A percentile compares a stretch with the other conserved stretches of the same genome.
These are phyloP conservation scores for Branchinecta lynchi DNA, from an alignment of 1,140 invertebrate species.

Conservation along the genomic window DNA sequence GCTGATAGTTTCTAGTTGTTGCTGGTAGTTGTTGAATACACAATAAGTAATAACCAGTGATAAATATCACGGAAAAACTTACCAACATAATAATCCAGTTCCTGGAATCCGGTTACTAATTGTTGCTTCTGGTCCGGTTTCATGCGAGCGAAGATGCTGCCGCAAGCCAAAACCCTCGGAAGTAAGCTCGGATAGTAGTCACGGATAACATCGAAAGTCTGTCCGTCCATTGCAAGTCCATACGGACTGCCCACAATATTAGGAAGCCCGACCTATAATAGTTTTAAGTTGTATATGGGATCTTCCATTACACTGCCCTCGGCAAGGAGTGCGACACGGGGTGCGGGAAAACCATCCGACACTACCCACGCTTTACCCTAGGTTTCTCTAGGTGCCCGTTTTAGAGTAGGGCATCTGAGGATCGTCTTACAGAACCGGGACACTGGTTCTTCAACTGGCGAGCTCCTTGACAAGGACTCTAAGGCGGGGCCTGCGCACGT, in stretches of 20 bases:
- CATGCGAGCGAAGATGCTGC: conserved; percentile 42
- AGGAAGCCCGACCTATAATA: too few species aligned
- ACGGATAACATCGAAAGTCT: conserved; percentile 25
- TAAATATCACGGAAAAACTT: not conserved
- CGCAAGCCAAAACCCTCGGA: conserved; percentile 24
- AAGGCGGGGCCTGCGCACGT: too few species aligned
- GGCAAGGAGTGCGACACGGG: too few species aligned
- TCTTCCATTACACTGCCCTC: too few species aligned
- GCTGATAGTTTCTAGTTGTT: not conserved
- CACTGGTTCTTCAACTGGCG: too few species aligned
- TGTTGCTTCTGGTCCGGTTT: conserved; percentile 43
- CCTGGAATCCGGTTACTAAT: conserved; percentile 38
- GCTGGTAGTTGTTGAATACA: not conserved
- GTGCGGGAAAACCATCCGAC: too few species aligned
- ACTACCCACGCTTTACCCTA: too few species aligned
- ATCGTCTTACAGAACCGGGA: too few species aligned
- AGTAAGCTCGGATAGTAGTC: conserved; percentile 24
- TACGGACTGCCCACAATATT: conserved; percentile 12
- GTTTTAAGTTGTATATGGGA: too few species aligned
- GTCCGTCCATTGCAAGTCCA: conserved; percentile 27
- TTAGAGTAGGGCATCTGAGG: too few species aligned
- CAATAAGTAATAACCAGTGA: not conserved
- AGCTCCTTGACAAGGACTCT: too few species aligned
- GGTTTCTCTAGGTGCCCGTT: too few species aligned
- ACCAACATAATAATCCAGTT: conserved; percentile 34